Percentiles rank a stretch among this genome's conserved stretches.
Evolutionary conservation across 1,140 invertebrate species (phyloP).

Genomic region (Whitmania pigra): DNA sequence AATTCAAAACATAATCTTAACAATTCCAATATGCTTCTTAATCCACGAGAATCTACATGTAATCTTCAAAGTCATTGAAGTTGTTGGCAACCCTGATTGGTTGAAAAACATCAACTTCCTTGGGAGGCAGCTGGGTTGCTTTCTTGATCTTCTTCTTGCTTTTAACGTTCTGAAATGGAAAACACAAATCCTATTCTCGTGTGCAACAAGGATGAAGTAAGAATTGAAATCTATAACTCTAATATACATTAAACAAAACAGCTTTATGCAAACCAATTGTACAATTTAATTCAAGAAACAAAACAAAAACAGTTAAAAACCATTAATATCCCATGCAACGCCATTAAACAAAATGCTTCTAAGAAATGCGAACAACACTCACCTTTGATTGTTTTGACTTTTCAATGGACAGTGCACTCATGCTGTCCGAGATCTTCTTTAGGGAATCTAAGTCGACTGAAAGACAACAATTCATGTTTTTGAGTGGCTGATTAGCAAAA

Average conservation of each 20-base stretch:
- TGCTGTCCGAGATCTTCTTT: conserved; percentile 1
- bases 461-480: too few relatives aligned
- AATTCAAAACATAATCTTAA: too few relatives aligned
- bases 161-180: not conserved
- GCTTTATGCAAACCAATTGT: not conserved
- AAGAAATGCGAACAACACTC: not conserved
- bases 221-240: not conserved
- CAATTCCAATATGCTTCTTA: too few relatives aligned
- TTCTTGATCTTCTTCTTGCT: conserved; percentile 5
- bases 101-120: not conserved
- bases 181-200: not conserved
- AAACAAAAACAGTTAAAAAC: not conserved
- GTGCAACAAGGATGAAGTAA: not conserved
- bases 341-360: not conserved
- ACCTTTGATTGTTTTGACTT: conserved; percentile 11
- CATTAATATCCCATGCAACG: not conserved
- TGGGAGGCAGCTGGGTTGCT: not conserved
- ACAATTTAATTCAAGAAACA: not conserved
- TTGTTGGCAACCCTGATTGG: not conserved
- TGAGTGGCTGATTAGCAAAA: too few relatives aligned
- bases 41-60: not conserved
- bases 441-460: not conserved
- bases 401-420: not conserved
- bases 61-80: not conserved
- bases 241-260: not conserved